Percentiles rank a stretch among this genome's conserved stretches.
Conservation (phyloP, 2,888 invertebrate species). For the Lymantria dispar region DNA sequence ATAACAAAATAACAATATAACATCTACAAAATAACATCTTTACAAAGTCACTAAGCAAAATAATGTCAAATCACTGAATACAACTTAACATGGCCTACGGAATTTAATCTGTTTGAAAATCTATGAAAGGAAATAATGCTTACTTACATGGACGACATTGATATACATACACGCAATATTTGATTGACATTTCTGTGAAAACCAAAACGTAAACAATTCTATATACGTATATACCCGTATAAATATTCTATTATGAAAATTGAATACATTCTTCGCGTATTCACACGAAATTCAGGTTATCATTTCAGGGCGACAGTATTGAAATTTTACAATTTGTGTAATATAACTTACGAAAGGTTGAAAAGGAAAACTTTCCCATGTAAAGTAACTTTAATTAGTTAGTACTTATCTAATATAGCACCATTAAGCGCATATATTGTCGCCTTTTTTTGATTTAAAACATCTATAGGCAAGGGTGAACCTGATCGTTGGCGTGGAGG, state of each 20-base stretch:
- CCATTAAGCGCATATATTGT: too few relatives aligned
- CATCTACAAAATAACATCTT: not conserved
- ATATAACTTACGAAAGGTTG: conserved; percentile 29
- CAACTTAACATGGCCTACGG: not conserved
- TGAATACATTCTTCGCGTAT: not conserved
- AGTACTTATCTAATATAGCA: too few relatives aligned
- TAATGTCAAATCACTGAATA: not conserved
- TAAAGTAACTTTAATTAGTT: not conserved
- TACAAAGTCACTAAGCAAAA: not conserved
- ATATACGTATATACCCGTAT: not conserved
- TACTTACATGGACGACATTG: not conserved
- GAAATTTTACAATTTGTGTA: conserved; percentile 25
- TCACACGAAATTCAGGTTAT: conserved; percentile 27
- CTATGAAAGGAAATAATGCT: not conserved
- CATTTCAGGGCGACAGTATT: conserved; percentile 15
- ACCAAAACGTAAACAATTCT: not conserved
- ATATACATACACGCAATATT: not conserved
- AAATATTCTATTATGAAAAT: not conserved
- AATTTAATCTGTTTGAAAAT: not conserved
- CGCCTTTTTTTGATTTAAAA: too few relatives aligned
- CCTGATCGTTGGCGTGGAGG: too few relatives aligned
- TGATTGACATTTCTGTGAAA: not conserved
- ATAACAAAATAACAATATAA: too few relatives aligned
- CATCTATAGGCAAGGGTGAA: too few relatives aligned
- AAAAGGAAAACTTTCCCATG: conserved; percentile 20